Evolutionary conservation across 2,113 vertebrate species (phyloP).

Genomic region (Excalfactoria chinensis): DNA sequence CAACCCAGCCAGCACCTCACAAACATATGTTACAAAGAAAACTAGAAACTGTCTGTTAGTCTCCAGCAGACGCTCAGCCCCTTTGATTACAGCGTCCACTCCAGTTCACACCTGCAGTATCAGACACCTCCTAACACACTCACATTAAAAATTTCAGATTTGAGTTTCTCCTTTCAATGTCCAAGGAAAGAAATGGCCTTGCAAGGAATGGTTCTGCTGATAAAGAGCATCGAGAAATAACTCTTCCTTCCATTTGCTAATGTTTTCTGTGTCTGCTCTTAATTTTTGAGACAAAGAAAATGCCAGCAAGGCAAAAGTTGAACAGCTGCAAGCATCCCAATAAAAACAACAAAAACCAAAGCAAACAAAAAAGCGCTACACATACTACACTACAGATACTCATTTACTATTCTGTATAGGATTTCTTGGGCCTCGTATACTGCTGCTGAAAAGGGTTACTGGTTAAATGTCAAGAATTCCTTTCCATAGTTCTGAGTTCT

Average conservation of each 20-base stretch:
- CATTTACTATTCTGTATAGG: background rate
- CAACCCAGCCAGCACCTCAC: too few relatives aligned
- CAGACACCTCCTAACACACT: background rate
- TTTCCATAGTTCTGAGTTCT: background rate
- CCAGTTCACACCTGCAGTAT: background rate
- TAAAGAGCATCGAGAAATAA: background rate
- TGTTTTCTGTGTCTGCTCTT: background rate
- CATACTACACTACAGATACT: background rate
- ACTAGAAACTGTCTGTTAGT: background rate
- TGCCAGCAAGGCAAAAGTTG: background rate
- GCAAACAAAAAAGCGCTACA: background rate
- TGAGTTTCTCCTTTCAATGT: background rate
- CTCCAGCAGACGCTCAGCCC: background rate
- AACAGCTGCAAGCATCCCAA: background rate
- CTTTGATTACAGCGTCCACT: background rate
- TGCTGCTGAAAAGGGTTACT: background rate
- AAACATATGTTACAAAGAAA: background rate
- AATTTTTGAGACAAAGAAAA: background rate
- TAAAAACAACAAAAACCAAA: background rate
- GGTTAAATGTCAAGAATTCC: background rate
- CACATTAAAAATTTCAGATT: background rate
- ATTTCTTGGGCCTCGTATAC: background rate
- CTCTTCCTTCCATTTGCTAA: background rate
- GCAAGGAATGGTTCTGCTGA: too few relatives aligned
- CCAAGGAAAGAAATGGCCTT: background rate